Conservation (phyloP, 2,797 vertebrate genomes). For the Setipinna tenuifilis region DNA sequence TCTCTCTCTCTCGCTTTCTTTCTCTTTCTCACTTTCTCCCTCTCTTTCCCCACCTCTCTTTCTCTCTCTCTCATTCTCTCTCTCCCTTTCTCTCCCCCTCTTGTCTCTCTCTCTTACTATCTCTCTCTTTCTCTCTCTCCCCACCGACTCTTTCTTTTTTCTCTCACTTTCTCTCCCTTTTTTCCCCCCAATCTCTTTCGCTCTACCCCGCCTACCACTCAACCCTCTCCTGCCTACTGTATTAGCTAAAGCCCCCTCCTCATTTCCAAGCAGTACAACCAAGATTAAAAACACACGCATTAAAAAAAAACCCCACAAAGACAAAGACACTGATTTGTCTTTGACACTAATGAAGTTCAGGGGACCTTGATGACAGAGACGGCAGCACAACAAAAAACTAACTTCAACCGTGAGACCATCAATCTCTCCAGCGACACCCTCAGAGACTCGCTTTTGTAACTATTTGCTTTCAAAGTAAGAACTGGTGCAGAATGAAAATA, state of each 20-base stretch:
- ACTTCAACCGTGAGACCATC: not conserved
- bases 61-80: no score
- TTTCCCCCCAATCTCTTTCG: no score
- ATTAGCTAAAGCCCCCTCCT: not conserved
- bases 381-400: not conserved
- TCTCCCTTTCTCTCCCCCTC: no score
- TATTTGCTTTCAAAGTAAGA: not conserved
- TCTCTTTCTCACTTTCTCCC: no score
- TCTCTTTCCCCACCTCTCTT: no score
- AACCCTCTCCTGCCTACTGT: not conserved
- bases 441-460: not conserved
- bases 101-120: no score
- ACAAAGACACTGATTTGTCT: not conserved
- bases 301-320: not conserved
- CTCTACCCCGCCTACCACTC: not conserved
- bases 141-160: no score
- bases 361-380: not conserved
- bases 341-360: not conserved
- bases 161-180: no score
- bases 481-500: not conserved
- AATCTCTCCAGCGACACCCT: slow-evolving; percentile 4
- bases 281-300: not conserved
- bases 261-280: not conserved
- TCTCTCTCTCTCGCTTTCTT: no score
- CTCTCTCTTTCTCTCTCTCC: no score